Percentiles rank a stretch among this genome's conserved stretches.
Conservation (phyloP, 1,140 invertebrate species). For the Heliconius nattereri region DNA sequence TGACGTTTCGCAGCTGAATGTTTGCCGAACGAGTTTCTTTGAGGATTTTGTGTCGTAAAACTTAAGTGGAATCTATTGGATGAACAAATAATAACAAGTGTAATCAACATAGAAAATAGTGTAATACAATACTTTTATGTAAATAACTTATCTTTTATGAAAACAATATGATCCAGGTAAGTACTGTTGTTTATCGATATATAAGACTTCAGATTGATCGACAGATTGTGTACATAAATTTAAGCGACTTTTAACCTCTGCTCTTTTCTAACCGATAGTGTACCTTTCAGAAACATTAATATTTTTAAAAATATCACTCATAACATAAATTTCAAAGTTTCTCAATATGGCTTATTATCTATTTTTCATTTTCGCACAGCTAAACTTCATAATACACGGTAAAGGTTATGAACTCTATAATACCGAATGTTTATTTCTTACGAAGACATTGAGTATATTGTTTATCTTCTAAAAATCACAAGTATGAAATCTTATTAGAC, state of each 20-base stretch:
- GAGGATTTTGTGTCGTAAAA: constrained; percentile 33
- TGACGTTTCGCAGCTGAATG: constrained; percentile 74
- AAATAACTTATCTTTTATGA: constrained; percentile 11
- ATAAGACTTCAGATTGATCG: constrained; percentile 35
- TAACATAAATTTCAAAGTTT: constrained; percentile 54
- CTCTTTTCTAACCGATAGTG: constrained; percentile 22
- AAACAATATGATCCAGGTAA: constrained; percentile 62
- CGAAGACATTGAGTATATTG: neutral
- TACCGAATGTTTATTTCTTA: neutral
- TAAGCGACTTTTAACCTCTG: constrained; percentile 40
- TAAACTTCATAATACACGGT: constrained; percentile 15
- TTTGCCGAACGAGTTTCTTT: constrained; percentile 58
- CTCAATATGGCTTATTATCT: constrained; percentile 66
- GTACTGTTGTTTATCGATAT: constrained; percentile 48
- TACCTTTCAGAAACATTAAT: constrained; percentile 21
- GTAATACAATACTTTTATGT: neutral
- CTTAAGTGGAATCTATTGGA: constrained; percentile 17
- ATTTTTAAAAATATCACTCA: constrained; percentile 29
- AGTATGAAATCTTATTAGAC: neutral
- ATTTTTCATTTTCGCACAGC: constrained; percentile 25
- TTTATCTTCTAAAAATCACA: neutral
- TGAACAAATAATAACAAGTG: constrained; percentile 24
- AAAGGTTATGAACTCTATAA: constrained; percentile 10
- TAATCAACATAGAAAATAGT: constrained; percentile 10
- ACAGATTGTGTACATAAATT: constrained; percentile 39